Evolutionary conservation across 1,140 invertebrate genomes (phyloP).

Genomic region (Cyclargus thomasi): DNA sequence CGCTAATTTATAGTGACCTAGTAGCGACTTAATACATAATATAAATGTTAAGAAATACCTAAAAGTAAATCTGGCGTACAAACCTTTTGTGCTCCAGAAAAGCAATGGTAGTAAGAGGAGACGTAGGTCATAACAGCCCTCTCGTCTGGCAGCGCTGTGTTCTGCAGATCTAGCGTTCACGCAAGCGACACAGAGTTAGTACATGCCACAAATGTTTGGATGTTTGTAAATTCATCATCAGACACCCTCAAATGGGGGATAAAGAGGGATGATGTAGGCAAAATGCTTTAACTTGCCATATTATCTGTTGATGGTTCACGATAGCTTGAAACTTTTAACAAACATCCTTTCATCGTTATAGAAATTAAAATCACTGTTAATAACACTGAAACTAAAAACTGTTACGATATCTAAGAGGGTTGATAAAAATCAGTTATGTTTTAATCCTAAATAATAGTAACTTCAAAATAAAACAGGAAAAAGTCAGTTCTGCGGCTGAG

Average conservation of each 20-base stretch:
- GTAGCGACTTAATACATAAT: too few relatives aligned
- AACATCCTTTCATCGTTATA: not conserved
- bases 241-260: not conserved
- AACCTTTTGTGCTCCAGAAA: slow-evolving; percentile 99
- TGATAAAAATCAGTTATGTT: not conserved
- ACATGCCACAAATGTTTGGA: slow-evolving; percentile 41
- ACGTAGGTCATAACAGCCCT: slow-evolving; percentile 99
- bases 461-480: not conserved
- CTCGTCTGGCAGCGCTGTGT: slow-evolving; percentile 98
- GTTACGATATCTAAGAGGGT: not conserved
- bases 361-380: not conserved
- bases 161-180: slow-evolving; percentile 93
- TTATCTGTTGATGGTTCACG: not conserved
- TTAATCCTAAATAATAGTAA: not conserved
- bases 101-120: slow-evolving; percentile 99
- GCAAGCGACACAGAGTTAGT: slow-evolving; percentile 66
- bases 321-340: not conserved
- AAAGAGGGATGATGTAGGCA: not conserved
- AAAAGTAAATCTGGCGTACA: slow-evolving; percentile 30
- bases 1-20: too few relatives aligned
- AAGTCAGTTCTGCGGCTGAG: not conserved
- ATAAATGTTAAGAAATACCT: too few relatives aligned
- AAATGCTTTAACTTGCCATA: not conserved
- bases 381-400: not conserved
- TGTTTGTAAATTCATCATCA: slow-evolving; percentile 27